Evolutionary conservation across 2,113 vertebrate genomes (phyloP).

Genomic region (Melanerpes formicivorus): DNA sequence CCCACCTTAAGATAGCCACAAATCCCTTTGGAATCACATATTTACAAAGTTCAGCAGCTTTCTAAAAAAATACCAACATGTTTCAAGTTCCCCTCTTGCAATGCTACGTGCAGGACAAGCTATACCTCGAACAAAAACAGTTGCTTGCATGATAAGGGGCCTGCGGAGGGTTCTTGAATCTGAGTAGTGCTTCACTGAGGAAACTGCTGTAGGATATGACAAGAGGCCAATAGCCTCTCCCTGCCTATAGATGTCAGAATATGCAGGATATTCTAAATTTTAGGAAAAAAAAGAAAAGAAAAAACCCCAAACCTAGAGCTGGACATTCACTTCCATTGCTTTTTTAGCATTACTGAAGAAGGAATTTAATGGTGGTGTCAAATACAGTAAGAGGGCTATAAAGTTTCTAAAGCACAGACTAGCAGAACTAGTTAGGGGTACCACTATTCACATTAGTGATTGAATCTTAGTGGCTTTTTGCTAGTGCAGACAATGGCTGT

Average conservation of each 20-base stretch:
- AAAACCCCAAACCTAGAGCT: background rate
- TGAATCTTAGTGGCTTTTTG: background rate
- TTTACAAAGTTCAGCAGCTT: no score
- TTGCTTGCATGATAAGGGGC: background rate
- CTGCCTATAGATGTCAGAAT: background rate
- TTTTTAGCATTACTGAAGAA: background rate
- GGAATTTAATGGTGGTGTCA: background rate
- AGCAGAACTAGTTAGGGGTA: background rate
- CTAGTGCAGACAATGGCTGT: background rate
- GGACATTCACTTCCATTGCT: background rate
- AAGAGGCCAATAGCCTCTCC: background rate
- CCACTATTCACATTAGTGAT: background rate
- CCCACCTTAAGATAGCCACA: no score
- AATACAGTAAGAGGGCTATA: background rate
- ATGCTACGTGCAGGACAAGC: background rate
- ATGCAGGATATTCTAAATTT: background rate
- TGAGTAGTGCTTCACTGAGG: background rate
- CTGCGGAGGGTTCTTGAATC: background rate
- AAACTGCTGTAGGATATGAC: background rate
- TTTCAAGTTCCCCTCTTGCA: no score
- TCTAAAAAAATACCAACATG: no score
- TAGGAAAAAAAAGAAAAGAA: no score
- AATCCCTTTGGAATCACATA: no score
- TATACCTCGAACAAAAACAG: background rate
- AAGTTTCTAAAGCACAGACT: background rate